Base-by-base conservation (phyloP, 2,113 vertebrate species). In the Sylvilagus bachmani region DNA sequence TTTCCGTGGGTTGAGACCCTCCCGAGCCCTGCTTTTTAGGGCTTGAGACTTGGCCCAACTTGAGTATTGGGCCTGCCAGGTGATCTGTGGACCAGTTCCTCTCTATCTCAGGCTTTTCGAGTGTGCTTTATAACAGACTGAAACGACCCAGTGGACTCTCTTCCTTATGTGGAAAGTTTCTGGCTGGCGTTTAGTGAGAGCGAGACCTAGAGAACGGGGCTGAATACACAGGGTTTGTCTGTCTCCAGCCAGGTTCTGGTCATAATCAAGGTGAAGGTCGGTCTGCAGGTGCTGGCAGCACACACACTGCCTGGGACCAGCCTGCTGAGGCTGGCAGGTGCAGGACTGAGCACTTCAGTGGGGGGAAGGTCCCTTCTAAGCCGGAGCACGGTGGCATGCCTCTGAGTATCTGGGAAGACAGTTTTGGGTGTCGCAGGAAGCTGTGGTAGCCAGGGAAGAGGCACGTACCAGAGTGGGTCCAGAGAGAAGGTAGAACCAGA, bases 31-130 rank as follows among this genome's bases (percentile, higher is more conserved):
- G 1, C 51, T 86, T 80, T 86, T 55, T 90, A 38, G 61, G 36
- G 31, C 38, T 91, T 94, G 74, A 71, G 66, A 67, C 62, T 94
- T 86, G 79, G 31, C 55, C 66, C 36, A 12, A 2, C 9, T 74
- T 80, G 86, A 89, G 44, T 84, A 58, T 33, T 61, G 8, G 61
- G 10, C 22, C 33, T 66, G 86, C 71, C 49, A 10, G 67, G 74
- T 27, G 78, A 49, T 73, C 81, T 81, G 75, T 96, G 94, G 29
- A 36, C 58, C 80, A 33, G 31, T 86, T 83, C 88, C 84, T 38
- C 1, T 84, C 51, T 75, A 87, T 89, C 51, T 5, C 67, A 49
- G 92, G 22, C 49, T 71, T 77, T 71, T 1, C 49, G 31, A 22
- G 4, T 71, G 33, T 74, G 12, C 94, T 94, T 92, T 84, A 66